These are phyloP conservation scores for Drosophila aff. DNA, from an alignment of 1,140 invertebrate species.

Conservation along the genomic window DNA sequence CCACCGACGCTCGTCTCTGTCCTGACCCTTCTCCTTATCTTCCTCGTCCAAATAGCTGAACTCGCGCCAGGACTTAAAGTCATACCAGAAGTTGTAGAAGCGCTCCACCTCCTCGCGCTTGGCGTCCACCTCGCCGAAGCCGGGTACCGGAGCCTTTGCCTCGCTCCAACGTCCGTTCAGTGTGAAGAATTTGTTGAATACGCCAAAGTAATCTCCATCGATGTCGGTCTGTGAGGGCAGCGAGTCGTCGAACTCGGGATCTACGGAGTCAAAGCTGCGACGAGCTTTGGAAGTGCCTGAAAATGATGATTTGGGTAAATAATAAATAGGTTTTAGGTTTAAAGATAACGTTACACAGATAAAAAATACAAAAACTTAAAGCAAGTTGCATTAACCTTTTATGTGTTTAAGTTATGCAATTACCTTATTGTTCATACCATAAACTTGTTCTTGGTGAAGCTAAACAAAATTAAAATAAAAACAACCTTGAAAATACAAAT, in stretches of 20 bases:
- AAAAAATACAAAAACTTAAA: background rate
- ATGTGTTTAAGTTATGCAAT: background rate
- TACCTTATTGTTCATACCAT: background rate
- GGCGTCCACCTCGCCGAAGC: slow-evolving; percentile 91
- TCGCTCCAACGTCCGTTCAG: slow-evolving; percentile 97
- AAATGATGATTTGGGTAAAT: background rate
- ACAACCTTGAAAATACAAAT: background rate
- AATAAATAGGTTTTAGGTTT: slow-evolving; percentile 54
- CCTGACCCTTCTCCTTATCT: slow-evolving; percentile 98
- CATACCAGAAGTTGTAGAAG: slow-evolving; percentile 97
- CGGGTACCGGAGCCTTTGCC: slow-evolving; percentile 92
- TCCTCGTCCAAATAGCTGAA: slow-evolving; percentile 99
- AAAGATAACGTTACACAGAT: background rate
- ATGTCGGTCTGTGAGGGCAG: slow-evolving; percentile 91
- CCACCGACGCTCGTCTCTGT: slow-evolving; percentile 97
- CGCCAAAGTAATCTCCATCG: slow-evolving; percentile 93
- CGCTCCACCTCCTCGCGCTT: slow-evolving; percentile 91
- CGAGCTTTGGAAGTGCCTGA: slow-evolving; percentile 91
- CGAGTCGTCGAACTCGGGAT: slow-evolving; percentile 96
- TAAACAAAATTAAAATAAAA: background rate
- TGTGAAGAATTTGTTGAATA: slow-evolving; percentile 93
- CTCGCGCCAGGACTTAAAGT: slow-evolving; percentile 99
- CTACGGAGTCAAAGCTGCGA: slow-evolving; percentile 97
- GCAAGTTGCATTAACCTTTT: background rate
- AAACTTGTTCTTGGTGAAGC: background rate